Percentiles rank a stretch among this genome's conserved stretches.
These are phyloP conservation scores for Elanus axillaris DNA, from an alignment of 2,113 vertebrate genomes.

Conservation along the genomic window DNA sequence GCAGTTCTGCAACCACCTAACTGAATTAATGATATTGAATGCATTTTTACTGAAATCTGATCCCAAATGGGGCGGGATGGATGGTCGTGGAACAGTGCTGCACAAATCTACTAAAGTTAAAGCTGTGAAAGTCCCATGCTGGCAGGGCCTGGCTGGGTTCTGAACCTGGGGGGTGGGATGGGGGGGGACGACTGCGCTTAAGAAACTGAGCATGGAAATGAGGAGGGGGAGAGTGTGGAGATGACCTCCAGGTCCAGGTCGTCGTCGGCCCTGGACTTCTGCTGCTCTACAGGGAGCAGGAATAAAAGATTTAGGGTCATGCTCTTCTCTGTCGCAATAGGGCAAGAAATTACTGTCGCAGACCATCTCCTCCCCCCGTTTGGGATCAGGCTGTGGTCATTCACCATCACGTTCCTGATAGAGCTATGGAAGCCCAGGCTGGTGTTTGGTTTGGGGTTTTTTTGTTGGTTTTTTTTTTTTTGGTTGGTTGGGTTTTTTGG, in stretches of 20 bases:
- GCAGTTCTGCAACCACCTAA: neutral
- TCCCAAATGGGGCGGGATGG: neutral
- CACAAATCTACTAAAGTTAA: neutral
- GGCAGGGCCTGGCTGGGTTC: neutral
- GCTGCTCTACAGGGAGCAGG: neutral
- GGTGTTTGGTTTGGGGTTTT: neutral
- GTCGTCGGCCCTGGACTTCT: neutral
- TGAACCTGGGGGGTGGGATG: neutral
- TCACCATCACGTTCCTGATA: neutral
- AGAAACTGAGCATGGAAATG: neutral
- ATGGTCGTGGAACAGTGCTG: neutral
- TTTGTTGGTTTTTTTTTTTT: neutral
- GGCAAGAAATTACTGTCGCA: neutral
- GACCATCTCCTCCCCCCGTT: neutral
- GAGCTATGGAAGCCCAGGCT: neutral
- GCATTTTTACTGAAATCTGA: neutral
- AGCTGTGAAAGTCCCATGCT: accelerated
- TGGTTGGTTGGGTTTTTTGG: accelerated
- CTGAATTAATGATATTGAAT: neutral
- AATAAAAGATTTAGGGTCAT: neutral
- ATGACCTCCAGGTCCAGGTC: neutral
- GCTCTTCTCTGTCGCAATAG: neutral
- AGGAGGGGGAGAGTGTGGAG: accelerated
- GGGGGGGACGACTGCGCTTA: neutral
- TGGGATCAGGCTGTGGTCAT: neutral